A percentile compares a stretch with the other conserved stretches of the same genome.
Evolutionary conservation across 2,888 invertebrate species (phyloP).

Genomic region (Ochropleura leucogaster): DNA sequence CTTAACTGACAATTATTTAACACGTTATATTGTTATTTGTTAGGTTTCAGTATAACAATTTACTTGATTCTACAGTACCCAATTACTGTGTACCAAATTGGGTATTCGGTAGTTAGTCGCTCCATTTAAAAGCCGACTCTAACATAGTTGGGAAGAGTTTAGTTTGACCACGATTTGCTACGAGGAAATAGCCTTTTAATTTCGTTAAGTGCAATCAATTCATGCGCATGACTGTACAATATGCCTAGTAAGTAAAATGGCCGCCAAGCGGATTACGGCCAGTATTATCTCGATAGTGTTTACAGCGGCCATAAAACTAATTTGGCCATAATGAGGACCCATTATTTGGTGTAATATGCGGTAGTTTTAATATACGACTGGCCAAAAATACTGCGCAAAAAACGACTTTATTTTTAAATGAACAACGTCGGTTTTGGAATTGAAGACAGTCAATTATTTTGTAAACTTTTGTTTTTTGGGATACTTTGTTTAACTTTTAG

Average conservation of each 20-base stretch:
- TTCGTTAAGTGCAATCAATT: not conserved
- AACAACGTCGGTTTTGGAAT: conserved; percentile 3
- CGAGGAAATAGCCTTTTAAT: not conserved
- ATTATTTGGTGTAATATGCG: conserved; percentile 67
- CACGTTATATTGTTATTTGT: not conserved
- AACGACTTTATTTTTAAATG: conserved; percentile 14
- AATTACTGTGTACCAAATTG: not conserved
- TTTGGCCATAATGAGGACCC: conserved; percentile 71
- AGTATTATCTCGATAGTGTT: conserved; percentile 74
- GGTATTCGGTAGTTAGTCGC: not conserved
- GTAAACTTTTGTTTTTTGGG: not conserved
- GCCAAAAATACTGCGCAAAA: not conserved
- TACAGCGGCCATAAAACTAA: conserved; percentile 74
- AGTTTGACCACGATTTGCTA: not conserved
- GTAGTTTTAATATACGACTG: conserved; percentile 60
- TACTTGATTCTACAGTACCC: not conserved
- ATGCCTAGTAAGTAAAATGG: conserved; percentile 68
- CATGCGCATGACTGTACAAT: conserved; percentile 19
- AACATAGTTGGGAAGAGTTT: not conserved
- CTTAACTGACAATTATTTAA: not conserved
- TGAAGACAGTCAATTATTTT: not conserved
- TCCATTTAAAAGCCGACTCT: not conserved
- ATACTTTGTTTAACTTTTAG: not conserved
- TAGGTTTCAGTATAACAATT: not conserved
- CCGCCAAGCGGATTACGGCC: conserved; percentile 60